A percentile compares a stretch with the other conserved stretches of the same genome.
These are phyloP conservation scores for Urocolius indicus DNA, from an alignment of 2,113 vertebrate species.

Conservation along the genomic window DNA sequence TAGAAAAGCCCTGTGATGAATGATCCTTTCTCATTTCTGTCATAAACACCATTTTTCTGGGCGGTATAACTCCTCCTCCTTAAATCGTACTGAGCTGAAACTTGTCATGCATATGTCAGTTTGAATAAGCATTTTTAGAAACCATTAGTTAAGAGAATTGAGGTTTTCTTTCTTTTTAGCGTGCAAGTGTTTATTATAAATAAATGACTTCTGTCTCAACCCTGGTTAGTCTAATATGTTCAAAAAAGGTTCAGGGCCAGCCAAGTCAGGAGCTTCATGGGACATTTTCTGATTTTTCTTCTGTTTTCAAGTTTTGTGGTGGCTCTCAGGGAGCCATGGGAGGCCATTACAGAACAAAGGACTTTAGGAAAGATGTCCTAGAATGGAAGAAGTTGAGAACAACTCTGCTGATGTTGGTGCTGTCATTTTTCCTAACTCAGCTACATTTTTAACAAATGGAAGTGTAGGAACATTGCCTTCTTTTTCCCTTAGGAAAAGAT, in stretches of 20 bases:
- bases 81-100: conserved; percentile 39
- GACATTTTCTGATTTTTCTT: background rate
- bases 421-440: background rate
- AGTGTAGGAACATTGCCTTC: background rate
- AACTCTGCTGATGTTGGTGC: background rate
- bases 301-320: background rate
- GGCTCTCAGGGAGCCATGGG: background rate
- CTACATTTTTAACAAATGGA: background rate
- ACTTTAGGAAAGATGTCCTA: background rate
- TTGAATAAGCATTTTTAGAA: conserved; percentile 66
- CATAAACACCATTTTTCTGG: conserved; percentile 71
- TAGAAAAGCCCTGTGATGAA: conserved; percentile 69
- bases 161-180: background rate
- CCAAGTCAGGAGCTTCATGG: background rate
- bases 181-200: conserved; percentile 9
- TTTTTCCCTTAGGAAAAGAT: background rate
- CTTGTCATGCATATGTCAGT: conserved; percentile 53
- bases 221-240: background rate
- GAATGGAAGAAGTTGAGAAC: background rate
- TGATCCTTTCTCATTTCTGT: conserved; percentile 73
- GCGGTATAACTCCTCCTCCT: conserved; percentile 36
- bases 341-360: background rate
- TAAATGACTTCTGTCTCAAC: background rate
- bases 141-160: conserved; percentile 44
- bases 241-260: background rate